These are phyloP conservation scores for Callionymus lyra DNA, from an alignment of 2,113 vertebrate species.

Conservation along the genomic window DNA sequence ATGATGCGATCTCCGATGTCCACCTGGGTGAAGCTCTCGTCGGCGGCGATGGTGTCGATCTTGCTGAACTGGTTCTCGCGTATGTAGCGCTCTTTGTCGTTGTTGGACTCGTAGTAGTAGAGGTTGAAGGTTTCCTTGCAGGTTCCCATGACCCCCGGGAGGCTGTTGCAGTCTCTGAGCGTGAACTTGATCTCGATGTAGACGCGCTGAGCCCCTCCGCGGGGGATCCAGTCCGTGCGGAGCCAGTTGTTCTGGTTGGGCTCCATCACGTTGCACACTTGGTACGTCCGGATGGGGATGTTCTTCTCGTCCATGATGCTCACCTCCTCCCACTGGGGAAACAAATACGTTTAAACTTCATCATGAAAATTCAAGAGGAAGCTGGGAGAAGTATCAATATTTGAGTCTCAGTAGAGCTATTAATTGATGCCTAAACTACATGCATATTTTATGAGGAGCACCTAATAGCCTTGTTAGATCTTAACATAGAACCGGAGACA, in stretches of 20 bases:
- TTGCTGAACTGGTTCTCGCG: conserved; percentile 90
- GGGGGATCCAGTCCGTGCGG: conserved; percentile 94
- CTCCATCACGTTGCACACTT: conserved; percentile 98
- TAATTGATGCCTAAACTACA: conserved; percentile 39
- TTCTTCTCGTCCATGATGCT: conserved; percentile 99
- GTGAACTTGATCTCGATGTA: conserved; percentile 99
- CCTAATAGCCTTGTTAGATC: conserved; percentile 28
- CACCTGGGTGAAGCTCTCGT: conserved; percentile 98
- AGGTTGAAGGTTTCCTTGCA: conserved; percentile 99
- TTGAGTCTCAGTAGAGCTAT: conserved; percentile 26
- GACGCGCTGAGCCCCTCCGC: conserved; percentile 86
- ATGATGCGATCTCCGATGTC: conserved; percentile 97
- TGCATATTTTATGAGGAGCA: conserved; percentile 44
- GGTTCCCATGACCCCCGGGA: conserved; percentile 94
- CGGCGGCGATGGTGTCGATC: conserved; percentile 93
- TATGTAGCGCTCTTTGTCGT: conserved; percentile 87
- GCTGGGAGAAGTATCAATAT: conserved; percentile 22
- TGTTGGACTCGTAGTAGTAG: conserved; percentile 94
- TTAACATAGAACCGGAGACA: conserved; percentile 19
- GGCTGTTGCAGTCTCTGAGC: conserved; percentile 93
- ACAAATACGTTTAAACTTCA: background rate
- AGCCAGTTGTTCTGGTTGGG: conserved; percentile 97
- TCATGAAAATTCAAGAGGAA: conserved; percentile 2
- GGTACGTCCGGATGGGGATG: conserved; percentile 93
- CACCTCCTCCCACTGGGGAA: conserved; percentile 92